Base-by-base conservation (phyloP, 1,140 invertebrate species). In the Homarus americanus region DNA sequence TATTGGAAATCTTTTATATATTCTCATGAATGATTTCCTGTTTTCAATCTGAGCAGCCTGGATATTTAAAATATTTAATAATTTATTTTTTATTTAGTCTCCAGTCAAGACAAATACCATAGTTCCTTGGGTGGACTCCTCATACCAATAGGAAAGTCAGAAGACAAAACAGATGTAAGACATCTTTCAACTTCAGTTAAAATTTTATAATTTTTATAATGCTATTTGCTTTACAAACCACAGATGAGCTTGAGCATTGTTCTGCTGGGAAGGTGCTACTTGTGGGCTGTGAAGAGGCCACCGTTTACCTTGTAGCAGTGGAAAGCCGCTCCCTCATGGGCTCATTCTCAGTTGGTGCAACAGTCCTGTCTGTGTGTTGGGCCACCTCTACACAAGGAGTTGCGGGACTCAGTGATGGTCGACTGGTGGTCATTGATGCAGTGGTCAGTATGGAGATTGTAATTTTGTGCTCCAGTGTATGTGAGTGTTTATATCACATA, bases 201-300 rank as follows among this genome's bases (percentile, higher is more conserved):
- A n/a, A n/a, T n/a, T n/a, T n/a, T 17, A 58, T 58, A 58, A 17
- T 58, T 58, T 17, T 3, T 58, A 20, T 58, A 58, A 20, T 58
- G 3, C 15, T 58, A 20, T 58, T 2, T 3, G 24, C 15, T 53
- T 28, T 58, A 75, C 80, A 15, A 82, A 36, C n/a, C 79, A 91
- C 92, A 95, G 95, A 93, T 94, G 95, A 95, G 49, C 94, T 95
- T 93, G 95, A 97, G 95, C 93, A 96, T 82, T 95, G 94, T n/a
- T 97, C 96, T 66, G 94, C 95, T 91, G 95, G 96, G 82, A 97
- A 97, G 93, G 85, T 96, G 72, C 86, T 96, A 53, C 85, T 96
- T 0, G 93, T 96, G 32, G 96, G 96, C 2, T 96, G 95, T 94
- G 96, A 97, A 94, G 95, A 95, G 94, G 95, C 95, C 5, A 93